Conservation (phyloP, 2,113 vertebrate genomes). For the Myiozetetes cayanensis region DNA sequence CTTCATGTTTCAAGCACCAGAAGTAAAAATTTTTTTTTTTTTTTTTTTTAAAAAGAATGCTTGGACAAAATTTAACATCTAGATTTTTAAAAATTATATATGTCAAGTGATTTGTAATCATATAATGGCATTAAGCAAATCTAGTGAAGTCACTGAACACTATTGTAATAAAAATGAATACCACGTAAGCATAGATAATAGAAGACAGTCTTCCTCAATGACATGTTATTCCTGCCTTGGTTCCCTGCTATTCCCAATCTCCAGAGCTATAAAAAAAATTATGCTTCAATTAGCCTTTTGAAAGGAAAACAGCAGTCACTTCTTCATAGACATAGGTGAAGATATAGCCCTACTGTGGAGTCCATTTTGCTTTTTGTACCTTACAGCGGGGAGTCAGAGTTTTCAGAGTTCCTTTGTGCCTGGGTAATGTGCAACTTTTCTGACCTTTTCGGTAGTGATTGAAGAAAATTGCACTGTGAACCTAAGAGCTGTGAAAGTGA, state of each 20-base stretch:
- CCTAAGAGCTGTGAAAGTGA: not conserved
- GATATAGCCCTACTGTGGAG: not conserved
- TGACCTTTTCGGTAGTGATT: not conserved
- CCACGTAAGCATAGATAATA: not conserved
- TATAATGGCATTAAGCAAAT: not conserved
- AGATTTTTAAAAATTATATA: not conserved
- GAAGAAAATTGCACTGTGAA: not conserved
- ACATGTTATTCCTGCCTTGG: not conserved
- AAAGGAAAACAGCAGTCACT: constrained; percentile 7
- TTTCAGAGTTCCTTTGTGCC: not conserved
- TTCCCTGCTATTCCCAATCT: not conserved
- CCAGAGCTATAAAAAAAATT: not conserved
- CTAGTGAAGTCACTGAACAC: not conserved
- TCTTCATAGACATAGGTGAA: not conserved
- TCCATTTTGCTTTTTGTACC: not conserved
- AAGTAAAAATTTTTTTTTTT: not conserved
- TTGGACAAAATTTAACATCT: not conserved
- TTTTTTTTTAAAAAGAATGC: not conserved
- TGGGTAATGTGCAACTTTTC: not conserved
- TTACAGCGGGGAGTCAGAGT: not conserved
- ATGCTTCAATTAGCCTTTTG: not conserved
- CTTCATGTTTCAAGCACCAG: not conserved
- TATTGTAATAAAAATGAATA: not conserved
- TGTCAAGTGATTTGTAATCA: not conserved
- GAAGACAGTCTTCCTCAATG: not conserved